Percentiles rank a stretch among this genome's conserved stretches.
Conservation (phyloP, 2,113 vertebrate genomes). For the Pelobates fuscus region DNA sequence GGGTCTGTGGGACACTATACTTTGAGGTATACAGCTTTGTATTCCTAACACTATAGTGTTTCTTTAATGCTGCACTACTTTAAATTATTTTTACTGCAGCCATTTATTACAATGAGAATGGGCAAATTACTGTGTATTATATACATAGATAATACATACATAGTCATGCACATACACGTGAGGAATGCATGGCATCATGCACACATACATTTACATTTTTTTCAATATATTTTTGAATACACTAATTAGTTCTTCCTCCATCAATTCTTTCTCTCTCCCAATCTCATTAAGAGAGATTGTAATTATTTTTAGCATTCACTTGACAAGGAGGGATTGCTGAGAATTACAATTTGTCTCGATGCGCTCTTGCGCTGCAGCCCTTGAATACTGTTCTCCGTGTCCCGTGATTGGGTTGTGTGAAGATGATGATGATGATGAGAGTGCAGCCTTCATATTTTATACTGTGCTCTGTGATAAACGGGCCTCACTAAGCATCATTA, state of each 20-base stretch:
- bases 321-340: conserved; percentile 21
- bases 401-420: conserved; percentile 20
- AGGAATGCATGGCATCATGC: background rate
- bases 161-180: background rate
- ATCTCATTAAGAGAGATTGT: conserved; percentile 27
- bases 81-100: too few relatives aligned
- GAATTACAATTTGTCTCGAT: conserved; percentile 25
- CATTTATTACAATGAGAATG: background rate
- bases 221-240: conserved; percentile 7
- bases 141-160: background rate
- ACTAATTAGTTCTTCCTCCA: conserved; percentile 2
- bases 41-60: too few relatives aligned
- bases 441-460: conserved; percentile 30
- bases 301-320: conserved; percentile 26
- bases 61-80: too few relatives aligned
- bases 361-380: conserved; percentile 24
- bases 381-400: conserved; percentile 15
- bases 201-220: background rate
- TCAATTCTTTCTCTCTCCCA: background rate
- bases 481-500: conserved; percentile 45
- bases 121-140: background rate
- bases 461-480: conserved; percentile 34
- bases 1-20: too few relatives aligned
- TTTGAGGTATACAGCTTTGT: too few relatives aligned
- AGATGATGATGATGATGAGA: conserved; percentile 2